phyloP scores from a whole-genome alignment of 2,113 vertebrate genomes.

The Cygnus atratus region DNA sequence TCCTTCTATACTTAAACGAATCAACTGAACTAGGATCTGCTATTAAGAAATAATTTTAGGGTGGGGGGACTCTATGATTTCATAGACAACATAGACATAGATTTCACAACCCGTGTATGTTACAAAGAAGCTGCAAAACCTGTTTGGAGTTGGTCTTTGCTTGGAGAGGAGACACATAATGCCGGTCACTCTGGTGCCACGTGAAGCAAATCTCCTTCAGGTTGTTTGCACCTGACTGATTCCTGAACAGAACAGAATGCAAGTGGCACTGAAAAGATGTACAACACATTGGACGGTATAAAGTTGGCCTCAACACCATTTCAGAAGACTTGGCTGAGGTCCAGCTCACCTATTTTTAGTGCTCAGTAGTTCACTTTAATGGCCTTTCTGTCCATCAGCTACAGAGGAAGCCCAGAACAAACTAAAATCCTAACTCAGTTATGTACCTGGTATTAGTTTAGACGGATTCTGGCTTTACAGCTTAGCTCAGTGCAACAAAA shows the following conservation, averaged over 20 bases:
- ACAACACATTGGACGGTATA: background rate
- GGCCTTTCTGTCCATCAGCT: background rate
- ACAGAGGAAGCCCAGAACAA: background rate
- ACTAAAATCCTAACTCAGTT: background rate
- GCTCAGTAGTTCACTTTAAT: background rate
- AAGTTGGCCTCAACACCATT: background rate
- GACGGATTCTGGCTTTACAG: background rate
- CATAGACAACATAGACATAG: background rate
- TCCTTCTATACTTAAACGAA: background rate
- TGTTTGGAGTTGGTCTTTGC: background rate
- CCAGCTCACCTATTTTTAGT: background rate
- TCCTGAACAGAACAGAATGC: background rate
- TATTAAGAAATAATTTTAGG: background rate
- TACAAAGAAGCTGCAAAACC: background rate
- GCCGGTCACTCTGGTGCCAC: background rate
- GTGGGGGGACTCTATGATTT: background rate
- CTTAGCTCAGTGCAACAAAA: background rate
- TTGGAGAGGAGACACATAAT: background rate
- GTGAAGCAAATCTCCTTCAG: background rate
- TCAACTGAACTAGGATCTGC: background rate
- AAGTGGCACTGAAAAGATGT: background rate
- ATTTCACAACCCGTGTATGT: background rate
- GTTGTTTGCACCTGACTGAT: background rate
- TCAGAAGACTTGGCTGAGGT: background rate
- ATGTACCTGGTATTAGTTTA: background rate